These are phyloP conservation scores for Rhyacichthys aspro DNA, from an alignment of 2,797 vertebrate genomes.

Conservation along the genomic window DNA sequence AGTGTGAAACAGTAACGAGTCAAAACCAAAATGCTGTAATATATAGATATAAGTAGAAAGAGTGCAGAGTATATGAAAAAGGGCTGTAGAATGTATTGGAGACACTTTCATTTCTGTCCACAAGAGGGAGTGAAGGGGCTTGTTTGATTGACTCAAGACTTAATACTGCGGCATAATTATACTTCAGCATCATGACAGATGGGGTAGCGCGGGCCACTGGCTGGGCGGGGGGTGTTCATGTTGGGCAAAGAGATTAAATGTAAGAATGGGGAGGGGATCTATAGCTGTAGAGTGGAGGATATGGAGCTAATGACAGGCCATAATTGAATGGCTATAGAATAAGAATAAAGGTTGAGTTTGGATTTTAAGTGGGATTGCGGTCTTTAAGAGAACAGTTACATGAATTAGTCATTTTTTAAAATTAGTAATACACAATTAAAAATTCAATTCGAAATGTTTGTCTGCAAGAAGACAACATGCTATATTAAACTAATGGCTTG, in stretches of 20 bases:
- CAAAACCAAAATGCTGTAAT: constrained; percentile 40
- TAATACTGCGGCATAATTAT: constrained; percentile 34
- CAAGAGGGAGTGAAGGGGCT: constrained; percentile 36
- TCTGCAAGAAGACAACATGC: too few species aligned
- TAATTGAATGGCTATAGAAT: constrained; percentile 62
- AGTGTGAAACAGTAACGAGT: constrained; percentile 27
- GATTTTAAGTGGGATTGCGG: constrained; percentile 10
- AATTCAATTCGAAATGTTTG: too few species aligned
- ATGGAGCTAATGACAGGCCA: constrained; percentile 38
- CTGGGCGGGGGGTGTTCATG: constrained; percentile 17
- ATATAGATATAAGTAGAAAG: constrained; percentile 32
- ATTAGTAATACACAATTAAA: too few species aligned
- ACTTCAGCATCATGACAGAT: constrained; percentile 49
- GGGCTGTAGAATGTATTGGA: constrained; percentile 7
- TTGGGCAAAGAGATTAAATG: constrained; percentile 50
- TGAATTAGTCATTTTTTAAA: too few species aligned
- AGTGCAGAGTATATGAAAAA: constrained; percentile 21
- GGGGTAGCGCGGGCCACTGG: constrained; percentile 23
- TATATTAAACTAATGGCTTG: too few species aligned
- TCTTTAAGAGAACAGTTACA: neutral
- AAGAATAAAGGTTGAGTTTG: too few species aligned
- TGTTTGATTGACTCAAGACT: neutral
- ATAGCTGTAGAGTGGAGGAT: constrained; percentile 18
- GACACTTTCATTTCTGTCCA: constrained; percentile 41
- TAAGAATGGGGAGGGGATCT: constrained; percentile 21